phyloP scores from a whole-genome alignment of 2,797 vertebrate genomes.

The Sternarchorhynchus goeldii region DNA sequence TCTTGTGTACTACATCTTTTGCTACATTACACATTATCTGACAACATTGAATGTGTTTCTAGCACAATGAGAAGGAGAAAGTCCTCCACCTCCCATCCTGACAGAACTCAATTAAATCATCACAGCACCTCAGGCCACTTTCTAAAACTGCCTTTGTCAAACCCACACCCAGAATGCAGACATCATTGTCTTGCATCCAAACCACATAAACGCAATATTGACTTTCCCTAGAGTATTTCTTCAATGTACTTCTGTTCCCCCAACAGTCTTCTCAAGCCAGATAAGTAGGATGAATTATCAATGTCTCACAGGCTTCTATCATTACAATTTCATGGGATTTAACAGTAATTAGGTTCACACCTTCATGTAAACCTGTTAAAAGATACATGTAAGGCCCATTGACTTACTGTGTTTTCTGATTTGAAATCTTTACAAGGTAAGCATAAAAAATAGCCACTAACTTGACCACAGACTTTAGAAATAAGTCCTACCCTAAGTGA shows the following conservation, averaged over 20 bases:
- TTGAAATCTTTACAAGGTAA: neutral
- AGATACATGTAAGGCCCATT: neutral
- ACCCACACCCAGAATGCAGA: neutral
- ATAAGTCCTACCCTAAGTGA: conserved; percentile 52
- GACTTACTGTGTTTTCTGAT: neutral
- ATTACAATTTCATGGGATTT: conserved; percentile 26
- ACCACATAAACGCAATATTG: conserved; percentile 3
- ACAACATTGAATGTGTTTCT: neutral
- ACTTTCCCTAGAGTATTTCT: conserved; percentile 17
- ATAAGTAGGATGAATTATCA: conserved; percentile 48
- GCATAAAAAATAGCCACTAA: conserved; percentile 20
- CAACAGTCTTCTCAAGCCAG: conserved; percentile 32
- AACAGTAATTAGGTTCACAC: conserved; percentile 37
- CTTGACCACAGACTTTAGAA: conserved; percentile 24
- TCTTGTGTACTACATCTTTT: no score
- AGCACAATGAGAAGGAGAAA: conserved; percentile 13
- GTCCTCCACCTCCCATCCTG: conserved; percentile 4
- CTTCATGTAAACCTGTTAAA: conserved; percentile 2
- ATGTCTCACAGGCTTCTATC: conserved; percentile 34
- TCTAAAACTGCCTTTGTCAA: conserved; percentile 16
- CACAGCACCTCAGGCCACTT: conserved; percentile 16
- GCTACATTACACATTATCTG: no score
- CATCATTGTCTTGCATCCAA: conserved; percentile 33
- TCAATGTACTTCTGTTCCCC: conserved; percentile 26
- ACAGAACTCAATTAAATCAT: conserved; percentile 20